Evolutionary conservation across 2,888 invertebrate genomes (phyloP).

Genomic region (Caenorhabditis macrosperma): DNA sequence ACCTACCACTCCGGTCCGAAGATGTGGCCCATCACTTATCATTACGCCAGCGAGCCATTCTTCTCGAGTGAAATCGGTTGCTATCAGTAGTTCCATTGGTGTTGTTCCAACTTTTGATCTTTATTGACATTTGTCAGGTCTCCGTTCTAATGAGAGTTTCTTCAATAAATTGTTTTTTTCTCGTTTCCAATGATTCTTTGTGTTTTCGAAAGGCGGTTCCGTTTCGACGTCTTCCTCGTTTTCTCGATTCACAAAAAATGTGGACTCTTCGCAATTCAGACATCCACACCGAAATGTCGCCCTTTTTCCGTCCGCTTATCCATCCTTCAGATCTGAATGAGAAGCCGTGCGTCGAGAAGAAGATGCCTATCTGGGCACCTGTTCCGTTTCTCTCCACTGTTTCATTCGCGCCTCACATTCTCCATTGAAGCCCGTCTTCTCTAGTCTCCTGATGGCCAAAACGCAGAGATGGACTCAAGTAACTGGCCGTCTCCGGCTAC

Average conservation of each 20-base stretch:
- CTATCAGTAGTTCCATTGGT: constrained; percentile 27
- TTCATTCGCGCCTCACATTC: background rate
- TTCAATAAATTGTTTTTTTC: background rate
- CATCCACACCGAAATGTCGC: background rate
- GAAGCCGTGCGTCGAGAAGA: background rate
- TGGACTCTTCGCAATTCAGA: background rate
- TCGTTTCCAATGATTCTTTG: background rate
- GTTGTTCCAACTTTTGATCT: background rate
- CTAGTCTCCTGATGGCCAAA: background rate
- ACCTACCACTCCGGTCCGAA: constrained; percentile 53
- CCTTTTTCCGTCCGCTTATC: background rate
- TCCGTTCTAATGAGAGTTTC: background rate
- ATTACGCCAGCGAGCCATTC: constrained; percentile 30
- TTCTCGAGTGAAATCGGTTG: constrained; percentile 47
- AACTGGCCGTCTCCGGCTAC: constrained; percentile 16
- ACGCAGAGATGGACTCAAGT: constrained; percentile 19
- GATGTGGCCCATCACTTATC: constrained; percentile 53
- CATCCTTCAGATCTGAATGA: constrained; percentile 2
- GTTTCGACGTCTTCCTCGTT: background rate
- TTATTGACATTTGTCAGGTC: background rate
- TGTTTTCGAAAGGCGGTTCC: background rate
- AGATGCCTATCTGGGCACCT: constrained; percentile 23
- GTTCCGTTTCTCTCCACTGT: constrained; percentile 9
- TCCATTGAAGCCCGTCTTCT: background rate
- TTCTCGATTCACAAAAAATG: background rate